Conservation (phyloP, 2,888 invertebrate genomes). For the Athripsodes cinereus region DNA sequence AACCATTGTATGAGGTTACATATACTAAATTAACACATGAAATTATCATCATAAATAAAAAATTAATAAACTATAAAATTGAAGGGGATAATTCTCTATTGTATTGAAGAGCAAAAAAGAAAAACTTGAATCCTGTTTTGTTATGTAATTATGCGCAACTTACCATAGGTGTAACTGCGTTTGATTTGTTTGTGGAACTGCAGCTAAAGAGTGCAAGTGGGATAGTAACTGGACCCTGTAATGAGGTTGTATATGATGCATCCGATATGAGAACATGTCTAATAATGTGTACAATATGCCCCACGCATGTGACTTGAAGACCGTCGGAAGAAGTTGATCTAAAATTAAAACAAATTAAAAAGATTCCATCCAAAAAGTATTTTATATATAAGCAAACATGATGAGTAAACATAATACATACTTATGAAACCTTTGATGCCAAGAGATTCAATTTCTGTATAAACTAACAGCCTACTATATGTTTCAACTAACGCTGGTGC, state of each 20-base stretch:
- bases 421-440: constrained; percentile 96
- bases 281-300: constrained; percentile 90
- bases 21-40: too few relatives aligned
- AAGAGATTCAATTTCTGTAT: constrained; percentile 93
- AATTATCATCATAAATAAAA: neutral
- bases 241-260: constrained; percentile 95
- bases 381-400: too few relatives aligned
- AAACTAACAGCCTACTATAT: constrained; percentile 86
- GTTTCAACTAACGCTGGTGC: constrained; percentile 93
- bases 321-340: constrained; percentile 85
- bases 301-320: constrained; percentile 91
- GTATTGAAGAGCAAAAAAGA: too few relatives aligned
- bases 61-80: too few relatives aligned
- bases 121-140: too few relatives aligned
- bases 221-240: constrained; percentile 89
- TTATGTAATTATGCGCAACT: too few relatives aligned
- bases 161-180: constrained; percentile 89
- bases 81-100: too few relatives aligned
- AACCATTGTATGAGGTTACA: too few relatives aligned
- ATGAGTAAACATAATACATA: constrained; percentile 51
- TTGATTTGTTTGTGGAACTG: constrained; percentile 90
- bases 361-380: neutral
- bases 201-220: constrained; percentile 84
- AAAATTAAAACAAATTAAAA: constrained; percentile 26
- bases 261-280: constrained; percentile 94